A percentile compares a stretch with the other conserved stretches of the same genome.
phyloP scores from a whole-genome alignment of 1,140 invertebrate genomes.

The Drosophila equinoxialis region DNA sequence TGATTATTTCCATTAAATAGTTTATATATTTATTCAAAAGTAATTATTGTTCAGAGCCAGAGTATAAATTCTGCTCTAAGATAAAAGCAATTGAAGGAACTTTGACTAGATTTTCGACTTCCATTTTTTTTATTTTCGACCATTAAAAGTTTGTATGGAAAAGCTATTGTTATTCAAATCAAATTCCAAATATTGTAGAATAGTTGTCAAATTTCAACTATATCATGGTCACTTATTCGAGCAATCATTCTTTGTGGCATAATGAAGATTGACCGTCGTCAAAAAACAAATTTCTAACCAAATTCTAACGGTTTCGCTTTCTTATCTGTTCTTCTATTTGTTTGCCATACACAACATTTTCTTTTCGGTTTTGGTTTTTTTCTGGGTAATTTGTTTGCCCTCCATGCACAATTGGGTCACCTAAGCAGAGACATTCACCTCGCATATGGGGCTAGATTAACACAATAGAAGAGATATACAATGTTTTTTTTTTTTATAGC shows the following conservation, averaged over 20 bases:
- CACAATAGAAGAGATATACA: conserved; percentile 2
- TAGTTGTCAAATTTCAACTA: background rate
- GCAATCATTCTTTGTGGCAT: background rate
- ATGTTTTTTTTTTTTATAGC: background rate
- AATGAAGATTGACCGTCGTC: conserved; percentile 5
- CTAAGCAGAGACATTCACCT: conserved; percentile 5
- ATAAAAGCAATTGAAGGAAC: too few relatives aligned
- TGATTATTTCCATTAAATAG: too few relatives aligned
- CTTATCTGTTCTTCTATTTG: conserved; percentile 6
- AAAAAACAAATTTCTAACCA: background rate
- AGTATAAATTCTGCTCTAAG: too few relatives aligned
- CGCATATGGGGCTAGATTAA: background rate
- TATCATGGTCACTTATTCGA: background rate
- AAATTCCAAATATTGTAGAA: background rate
- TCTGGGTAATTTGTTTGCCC: conserved; percentile 18
- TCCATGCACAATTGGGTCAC: conserved; percentile 20
- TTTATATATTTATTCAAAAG: too few relatives aligned
- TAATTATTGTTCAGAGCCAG: too few relatives aligned
- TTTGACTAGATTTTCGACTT: too few relatives aligned
- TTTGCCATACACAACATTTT: background rate
- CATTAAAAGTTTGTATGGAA: too few relatives aligned
- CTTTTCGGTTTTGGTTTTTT: background rate
- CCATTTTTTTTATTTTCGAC: too few relatives aligned
- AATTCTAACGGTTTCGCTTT: conserved; percentile 20
- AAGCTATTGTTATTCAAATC: background rate